Base-by-base conservation (phyloP, 2,888 invertebrate species). In the Bellardia pandia region DNA sequence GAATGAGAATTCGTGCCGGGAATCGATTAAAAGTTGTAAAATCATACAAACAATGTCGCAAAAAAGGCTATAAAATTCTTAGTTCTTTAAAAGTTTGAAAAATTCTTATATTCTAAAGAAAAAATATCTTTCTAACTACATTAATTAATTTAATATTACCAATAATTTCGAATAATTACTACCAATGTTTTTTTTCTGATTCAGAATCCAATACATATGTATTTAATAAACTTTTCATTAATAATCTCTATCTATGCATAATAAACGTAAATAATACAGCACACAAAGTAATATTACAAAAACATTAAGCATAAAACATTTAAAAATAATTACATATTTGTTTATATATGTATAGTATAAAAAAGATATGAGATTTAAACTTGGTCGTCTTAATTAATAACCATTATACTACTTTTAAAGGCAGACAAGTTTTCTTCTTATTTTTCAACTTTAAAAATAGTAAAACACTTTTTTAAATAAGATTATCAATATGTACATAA, bases 401-500 rank as follows among this genome's bases (percentile, higher is more conserved):
- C 23, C 56, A 45, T 71, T 77, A 72, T 72, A 69, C 53, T 79
- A 74, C n/a, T 68, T 30, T 40, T 23, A 62, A 69, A 71, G 80
- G 80, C 85, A 85, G 85, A 75, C 69, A 80, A 76, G 53, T 76
- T 75, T 69, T 71, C 37, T 58, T 56, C 37, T 42, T 56, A 16
- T 56, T 58, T 40, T 16, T 40, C 23, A 16, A 64, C n/a, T 42
- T 72, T 69, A 40, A 75, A 69, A 51, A 79, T 6, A 48, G 16
- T 60, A 74, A 7, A n/a, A 60, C 30, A 56, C 13, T 45, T 45
- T 45, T 8, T 53, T 75, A 51, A 56, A 13, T 78, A 48, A 66
- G 7, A 76, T 40, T 60, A n/a, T n/a, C n/a, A 60, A 58, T 30
- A 8, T 56, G 56, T 7, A 37, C 23, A 80, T 33, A 5, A 72